These are phyloP conservation scores for Chlorodrepanis virens DNA, from an alignment of 2,113 vertebrate species.

Conservation along the genomic window DNA sequence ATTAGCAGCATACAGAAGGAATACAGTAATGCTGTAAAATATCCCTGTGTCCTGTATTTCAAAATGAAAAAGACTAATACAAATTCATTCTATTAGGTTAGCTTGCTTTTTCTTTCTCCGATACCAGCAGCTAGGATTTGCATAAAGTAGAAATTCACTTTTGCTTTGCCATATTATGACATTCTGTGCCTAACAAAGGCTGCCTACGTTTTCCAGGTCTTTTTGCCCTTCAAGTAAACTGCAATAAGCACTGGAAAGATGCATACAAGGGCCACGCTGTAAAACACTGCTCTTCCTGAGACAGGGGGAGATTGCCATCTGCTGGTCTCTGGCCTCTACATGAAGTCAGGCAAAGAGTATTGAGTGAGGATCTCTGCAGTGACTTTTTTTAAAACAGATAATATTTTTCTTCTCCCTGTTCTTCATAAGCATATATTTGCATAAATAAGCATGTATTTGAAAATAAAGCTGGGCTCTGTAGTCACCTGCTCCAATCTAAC, in stretches of 20 bases:
- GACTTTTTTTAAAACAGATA: background rate
- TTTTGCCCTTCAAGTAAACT: slow-evolving; percentile 69
- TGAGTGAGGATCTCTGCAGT: background rate
- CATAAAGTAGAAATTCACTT: slow-evolving; percentile 53
- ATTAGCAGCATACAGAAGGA: slow-evolving; percentile 9
- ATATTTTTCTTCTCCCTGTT: background rate
- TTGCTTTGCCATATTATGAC: slow-evolving; percentile 52
- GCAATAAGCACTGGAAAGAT: slow-evolving; percentile 40
- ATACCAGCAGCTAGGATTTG: slow-evolving; percentile 38
- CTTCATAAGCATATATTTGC: background rate
- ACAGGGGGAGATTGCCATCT: slow-evolving; percentile 73
- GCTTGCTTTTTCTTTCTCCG: background rate
- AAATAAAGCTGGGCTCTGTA: background rate
- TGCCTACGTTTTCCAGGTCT: slow-evolving; percentile 68
- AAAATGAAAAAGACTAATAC: slow-evolving; percentile 34
- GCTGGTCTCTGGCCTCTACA: background rate
- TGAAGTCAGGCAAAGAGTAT: background rate
- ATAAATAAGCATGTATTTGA: background rate
- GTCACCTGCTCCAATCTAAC: background rate
- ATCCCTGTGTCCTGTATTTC: slow-evolving; percentile 21
- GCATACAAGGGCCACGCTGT: background rate
- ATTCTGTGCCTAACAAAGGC: slow-evolving; percentile 74
- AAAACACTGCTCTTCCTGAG: background rate
- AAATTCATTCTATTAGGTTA: slow-evolving; percentile 11
- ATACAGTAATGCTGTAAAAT: slow-evolving; percentile 34